Evolutionary conservation across 2,888 invertebrate genomes (phyloP).

Genomic region (Leistus spinibarbis): DNA sequence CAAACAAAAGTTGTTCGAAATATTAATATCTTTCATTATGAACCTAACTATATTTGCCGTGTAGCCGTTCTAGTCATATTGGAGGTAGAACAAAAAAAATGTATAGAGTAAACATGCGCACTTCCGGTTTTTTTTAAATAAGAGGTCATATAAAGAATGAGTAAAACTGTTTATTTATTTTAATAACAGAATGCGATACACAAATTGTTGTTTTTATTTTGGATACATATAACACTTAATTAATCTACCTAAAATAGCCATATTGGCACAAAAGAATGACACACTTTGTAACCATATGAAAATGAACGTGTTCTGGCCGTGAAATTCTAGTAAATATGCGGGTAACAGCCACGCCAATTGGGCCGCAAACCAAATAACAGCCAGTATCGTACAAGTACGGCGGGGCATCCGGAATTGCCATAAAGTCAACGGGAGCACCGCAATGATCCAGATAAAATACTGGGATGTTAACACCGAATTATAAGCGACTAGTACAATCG

Average conservation of each 20-base stretch:
- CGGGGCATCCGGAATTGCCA: conserved; percentile 69
- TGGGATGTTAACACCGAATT: conserved; percentile 98
- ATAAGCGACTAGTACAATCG: conserved; percentile 87
- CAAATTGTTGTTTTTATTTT: no score
- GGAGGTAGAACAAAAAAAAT: no score
- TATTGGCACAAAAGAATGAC: conserved; percentile 83
- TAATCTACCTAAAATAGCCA: conserved; percentile 68
- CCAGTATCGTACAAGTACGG: conserved; percentile 59
- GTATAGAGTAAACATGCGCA: no score
- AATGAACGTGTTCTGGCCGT: conserved; percentile 79
- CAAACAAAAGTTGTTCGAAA: no score
- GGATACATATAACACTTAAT: conserved; percentile 56
- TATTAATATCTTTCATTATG: no score
- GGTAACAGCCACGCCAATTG: conserved; percentile 88
- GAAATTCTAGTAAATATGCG: conserved; percentile 93
- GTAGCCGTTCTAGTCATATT: no score
- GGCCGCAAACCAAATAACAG: conserved; percentile 68
- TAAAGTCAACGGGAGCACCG: conserved; percentile 81
- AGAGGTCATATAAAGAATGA: no score
- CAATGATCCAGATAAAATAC: conserved; percentile 96
- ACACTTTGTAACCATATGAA: conserved; percentile 85
- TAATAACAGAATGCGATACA: no score
- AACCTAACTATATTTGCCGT: no score
- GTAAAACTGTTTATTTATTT: no score
- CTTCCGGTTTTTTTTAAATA: no score